phyloP scores from a whole-genome alignment of 2,113 vertebrate species.

The Calypte anna region DNA sequence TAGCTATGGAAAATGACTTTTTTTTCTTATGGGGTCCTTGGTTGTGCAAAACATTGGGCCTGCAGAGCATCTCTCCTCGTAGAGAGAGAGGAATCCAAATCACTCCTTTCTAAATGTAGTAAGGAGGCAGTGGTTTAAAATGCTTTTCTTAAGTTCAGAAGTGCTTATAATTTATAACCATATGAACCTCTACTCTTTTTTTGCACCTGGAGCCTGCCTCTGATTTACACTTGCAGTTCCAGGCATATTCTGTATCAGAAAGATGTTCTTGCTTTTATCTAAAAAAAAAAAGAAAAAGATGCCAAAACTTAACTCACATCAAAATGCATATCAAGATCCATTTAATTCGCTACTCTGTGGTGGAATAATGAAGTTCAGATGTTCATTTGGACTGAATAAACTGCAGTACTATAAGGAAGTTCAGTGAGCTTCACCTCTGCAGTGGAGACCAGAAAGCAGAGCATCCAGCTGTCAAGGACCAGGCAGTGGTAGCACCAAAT shows the following conservation, averaged over 20 bases:
- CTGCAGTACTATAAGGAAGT: not conserved
- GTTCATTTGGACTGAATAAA: not conserved
- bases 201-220: slow-evolving; percentile 28
- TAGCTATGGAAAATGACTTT: accelerated
- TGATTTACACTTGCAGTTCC: slow-evolving; percentile 57
- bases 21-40: not conserved
- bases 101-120: not conserved
- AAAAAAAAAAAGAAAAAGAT: not conserved
- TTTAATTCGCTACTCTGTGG: slow-evolving; percentile 30
- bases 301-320: slow-evolving; percentile 45
- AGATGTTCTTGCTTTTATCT: slow-evolving; percentile 19
- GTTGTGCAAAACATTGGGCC: accelerated
- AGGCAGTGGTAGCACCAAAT: not conserved
- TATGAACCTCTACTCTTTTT: slow-evolving; percentile 9
- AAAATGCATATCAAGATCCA: slow-evolving; percentile 6
- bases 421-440: not conserved
- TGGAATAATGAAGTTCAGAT: slow-evolving; percentile 28
- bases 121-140: not conserved
- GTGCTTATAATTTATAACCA: slow-evolving; percentile 36
- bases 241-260: slow-evolving; percentile 32
- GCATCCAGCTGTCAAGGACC: not conserved
- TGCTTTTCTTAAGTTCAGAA: slow-evolving; percentile 41
- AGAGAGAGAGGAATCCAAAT: not conserved
- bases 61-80: not conserved
- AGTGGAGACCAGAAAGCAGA: not conserved